phyloP scores from a whole-genome alignment of 1,140 invertebrate genomes.

The Temnothorax curvispinosus region DNA sequence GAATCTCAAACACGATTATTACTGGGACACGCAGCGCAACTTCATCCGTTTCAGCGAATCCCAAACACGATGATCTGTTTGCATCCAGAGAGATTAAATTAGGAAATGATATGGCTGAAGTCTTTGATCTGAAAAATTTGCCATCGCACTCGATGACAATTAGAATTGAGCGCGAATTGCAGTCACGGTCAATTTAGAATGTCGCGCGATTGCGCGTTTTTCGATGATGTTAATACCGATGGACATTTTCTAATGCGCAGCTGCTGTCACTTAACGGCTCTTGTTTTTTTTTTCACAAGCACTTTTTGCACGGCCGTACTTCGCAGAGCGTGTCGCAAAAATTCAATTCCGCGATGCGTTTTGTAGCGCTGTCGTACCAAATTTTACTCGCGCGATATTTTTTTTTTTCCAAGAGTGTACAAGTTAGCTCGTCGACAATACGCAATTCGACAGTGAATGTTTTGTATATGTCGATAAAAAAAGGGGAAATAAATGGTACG shows the following conservation, averaged over 20 bases:
- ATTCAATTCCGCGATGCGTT: conserved; percentile 52
- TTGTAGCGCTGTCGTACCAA: conserved; percentile 48
- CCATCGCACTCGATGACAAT: neutral
- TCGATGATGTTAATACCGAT: neutral
- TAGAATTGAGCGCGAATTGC: neutral
- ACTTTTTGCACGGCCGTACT: conserved; percentile 26
- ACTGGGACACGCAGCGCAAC: neutral
- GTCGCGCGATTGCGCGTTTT: conserved; percentile 1
- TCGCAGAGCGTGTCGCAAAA: conserved; percentile 42
- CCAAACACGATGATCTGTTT: neutral
- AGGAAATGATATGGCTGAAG: neutral
- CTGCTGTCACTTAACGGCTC: conserved; percentile 43
- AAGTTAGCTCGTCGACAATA: conserved; percentile 55
- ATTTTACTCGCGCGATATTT: conserved; percentile 52
- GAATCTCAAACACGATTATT: conserved; percentile 43
- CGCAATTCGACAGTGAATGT: conserved; percentile 27
- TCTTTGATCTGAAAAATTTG: neutral
- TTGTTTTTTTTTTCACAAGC: conserved; percentile 8
- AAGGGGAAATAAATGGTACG: neutral
- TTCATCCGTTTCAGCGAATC: neutral
- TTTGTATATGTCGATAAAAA: conserved; percentile 47
- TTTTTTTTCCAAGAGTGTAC: conserved; percentile 40
- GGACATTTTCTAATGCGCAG: conserved; percentile 17
- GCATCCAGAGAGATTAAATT: neutral
- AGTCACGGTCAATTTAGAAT: neutral